These are phyloP conservation scores for Cataglyphis rosenhaueri DNA, from an alignment of 2,888 invertebrate species.

Conservation along the genomic window DNA sequence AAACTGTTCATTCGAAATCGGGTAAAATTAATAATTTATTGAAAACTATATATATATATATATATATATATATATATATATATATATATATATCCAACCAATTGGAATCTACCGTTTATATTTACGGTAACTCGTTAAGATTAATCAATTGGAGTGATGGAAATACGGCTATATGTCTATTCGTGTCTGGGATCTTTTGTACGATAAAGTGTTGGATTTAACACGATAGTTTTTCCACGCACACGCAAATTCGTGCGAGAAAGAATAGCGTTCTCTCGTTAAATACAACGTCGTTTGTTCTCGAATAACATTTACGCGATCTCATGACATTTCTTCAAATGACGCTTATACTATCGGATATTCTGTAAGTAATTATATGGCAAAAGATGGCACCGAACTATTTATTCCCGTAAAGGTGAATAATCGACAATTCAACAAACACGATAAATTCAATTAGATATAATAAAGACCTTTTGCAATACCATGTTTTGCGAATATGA, in stretches of 20 bases:
- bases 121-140: constrained; percentile 50
- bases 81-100: constrained; percentile 41
- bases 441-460: constrained; percentile 32
- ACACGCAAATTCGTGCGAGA: constrained; percentile 4
- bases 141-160: constrained; percentile 38
- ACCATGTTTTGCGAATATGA: not conserved
- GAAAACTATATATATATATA: constrained; percentile 57
- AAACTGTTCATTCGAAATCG: not conserved
- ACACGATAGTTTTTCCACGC: constrained; percentile 6
- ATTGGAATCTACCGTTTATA: constrained; percentile 57
- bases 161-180: constrained; percentile 33
- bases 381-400: constrained; percentile 45
- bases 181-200: constrained; percentile 20
- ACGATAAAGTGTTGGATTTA: constrained; percentile 38
- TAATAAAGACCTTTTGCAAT: constrained; percentile 42
- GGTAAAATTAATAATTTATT: constrained; percentile 72
- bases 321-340: constrained; percentile 16
- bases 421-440: constrained; percentile 30
- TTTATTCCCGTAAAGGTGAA: constrained; percentile 32
- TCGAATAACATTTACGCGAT: constrained; percentile 18
- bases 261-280: constrained; percentile 25
- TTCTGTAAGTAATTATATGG: constrained; percentile 40
- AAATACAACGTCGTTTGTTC: constrained; percentile 22
- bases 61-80: not conserved
- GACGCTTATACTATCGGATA: constrained; percentile 21